These are phyloP conservation scores for Candoia aspera DNA, from an alignment of 2,113 vertebrate genomes.

Conservation along the genomic window DNA sequence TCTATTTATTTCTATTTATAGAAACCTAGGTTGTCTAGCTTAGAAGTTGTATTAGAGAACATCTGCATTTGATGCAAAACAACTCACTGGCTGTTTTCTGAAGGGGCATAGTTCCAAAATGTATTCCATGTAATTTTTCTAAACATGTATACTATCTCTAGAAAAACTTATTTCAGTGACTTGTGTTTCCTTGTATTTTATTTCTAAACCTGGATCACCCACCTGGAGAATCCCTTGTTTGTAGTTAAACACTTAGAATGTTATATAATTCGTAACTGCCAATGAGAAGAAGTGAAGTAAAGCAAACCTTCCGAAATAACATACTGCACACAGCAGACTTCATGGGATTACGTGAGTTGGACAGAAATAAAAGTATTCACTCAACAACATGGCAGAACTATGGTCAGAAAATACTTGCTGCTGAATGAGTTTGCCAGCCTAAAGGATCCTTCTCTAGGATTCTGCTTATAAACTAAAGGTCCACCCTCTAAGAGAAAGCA, in stretches of 20 bases:
- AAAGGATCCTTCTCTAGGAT: conserved; percentile 44
- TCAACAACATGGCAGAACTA: conserved; percentile 45
- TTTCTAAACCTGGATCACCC: conserved; percentile 55
- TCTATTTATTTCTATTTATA: neutral
- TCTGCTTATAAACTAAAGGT: neutral
- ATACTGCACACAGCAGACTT: conserved; percentile 57
- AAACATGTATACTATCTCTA: conserved; percentile 26
- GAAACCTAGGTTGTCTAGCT: neutral
- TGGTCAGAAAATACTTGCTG: conserved; percentile 49
- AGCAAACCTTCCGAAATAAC: conserved; percentile 44
- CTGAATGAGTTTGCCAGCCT: conserved; percentile 48
- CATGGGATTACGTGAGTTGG: conserved; percentile 56
- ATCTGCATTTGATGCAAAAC: neutral
- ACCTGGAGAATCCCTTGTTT: conserved; percentile 70
- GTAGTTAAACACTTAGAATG: conserved; percentile 55
- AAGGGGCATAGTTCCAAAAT: neutral
- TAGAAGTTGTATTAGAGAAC: neutral
- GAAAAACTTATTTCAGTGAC: conserved; percentile 40
- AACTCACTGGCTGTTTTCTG: neutral
- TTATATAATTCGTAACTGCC: conserved; percentile 62
- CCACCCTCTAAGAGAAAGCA: conserved; percentile 42
- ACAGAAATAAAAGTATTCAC: conserved; percentile 57
- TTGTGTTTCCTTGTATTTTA: conserved; percentile 55
- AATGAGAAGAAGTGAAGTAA: conserved; percentile 56
- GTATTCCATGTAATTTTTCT: neutral